Percentiles rank a stretch among this genome's conserved stretches.
phyloP scores from a whole-genome alignment of 2,113 vertebrate genomes.

The Larimichthys crocea region DNA sequence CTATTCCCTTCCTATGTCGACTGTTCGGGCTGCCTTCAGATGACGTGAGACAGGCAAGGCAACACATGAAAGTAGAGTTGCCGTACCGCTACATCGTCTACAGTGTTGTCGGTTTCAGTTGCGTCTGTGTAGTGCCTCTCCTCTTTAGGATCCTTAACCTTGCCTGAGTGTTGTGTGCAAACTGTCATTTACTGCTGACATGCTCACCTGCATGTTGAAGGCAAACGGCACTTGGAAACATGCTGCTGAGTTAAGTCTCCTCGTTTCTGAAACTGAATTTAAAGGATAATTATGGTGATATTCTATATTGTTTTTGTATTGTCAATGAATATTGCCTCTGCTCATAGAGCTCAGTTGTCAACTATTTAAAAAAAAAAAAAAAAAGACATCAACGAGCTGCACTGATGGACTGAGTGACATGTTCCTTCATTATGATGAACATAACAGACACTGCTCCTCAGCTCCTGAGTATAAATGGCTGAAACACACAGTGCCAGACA shows the following conservation, averaged over 20 bases:
- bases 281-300: conserved; percentile 33
- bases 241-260: conserved; percentile 9
- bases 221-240: conserved; percentile 25
- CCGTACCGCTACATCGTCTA: conserved; percentile 96
- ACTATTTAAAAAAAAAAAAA: not conserved
- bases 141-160: conserved; percentile 89
- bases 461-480: not conserved
- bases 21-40: conserved; percentile 84
- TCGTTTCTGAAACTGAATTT: conserved; percentile 29
- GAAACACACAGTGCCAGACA: not conserved
- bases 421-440: not conserved
- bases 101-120: conserved; percentile 91
- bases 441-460: not conserved
- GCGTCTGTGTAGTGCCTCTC: conserved; percentile 88
- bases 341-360: not conserved
- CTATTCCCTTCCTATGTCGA: conserved; percentile 91
- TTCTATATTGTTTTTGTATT: conserved; percentile 18
- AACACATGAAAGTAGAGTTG: conserved; percentile 93
- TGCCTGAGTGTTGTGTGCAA: conserved; percentile 81
- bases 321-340: not conserved
- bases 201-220: conserved; percentile 14
- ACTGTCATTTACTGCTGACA: conserved; percentile 49
- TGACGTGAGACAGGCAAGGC: conserved; percentile 89
- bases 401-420: not conserved
- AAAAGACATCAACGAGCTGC: not conserved